Conservation (phyloP, 2,888 invertebrate species). For the Cecidostiba fungosa region DNA sequence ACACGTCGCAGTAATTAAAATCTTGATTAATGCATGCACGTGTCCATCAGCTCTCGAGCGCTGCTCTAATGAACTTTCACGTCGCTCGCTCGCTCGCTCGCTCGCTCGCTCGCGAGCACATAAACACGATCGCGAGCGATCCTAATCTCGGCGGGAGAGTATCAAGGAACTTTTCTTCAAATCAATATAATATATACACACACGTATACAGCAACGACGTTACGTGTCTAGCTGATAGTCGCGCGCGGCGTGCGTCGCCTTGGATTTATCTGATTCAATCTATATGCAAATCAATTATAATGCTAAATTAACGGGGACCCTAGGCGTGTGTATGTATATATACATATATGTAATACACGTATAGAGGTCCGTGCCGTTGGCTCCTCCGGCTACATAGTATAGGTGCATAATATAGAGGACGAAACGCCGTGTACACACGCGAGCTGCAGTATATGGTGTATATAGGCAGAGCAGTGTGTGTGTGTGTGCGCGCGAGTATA, state of each 20-base stretch:
- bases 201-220: neutral
- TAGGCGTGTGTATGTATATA: constrained; percentile 61
- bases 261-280: constrained; percentile 76
- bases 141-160: neutral
- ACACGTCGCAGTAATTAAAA: constrained; percentile 78
- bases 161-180: neutral
- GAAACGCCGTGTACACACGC: constrained; percentile 28
- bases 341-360: neutral
- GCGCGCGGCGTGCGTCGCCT: constrained; percentile 58
- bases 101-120: too few species aligned
- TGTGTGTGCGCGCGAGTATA: neutral
- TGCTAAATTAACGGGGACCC: constrained; percentile 74
- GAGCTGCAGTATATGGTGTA: constrained; percentile 11
- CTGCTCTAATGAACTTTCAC: constrained; percentile 78
- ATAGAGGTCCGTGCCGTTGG: neutral
- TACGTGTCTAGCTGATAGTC: constrained; percentile 4
- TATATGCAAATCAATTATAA: constrained; percentile 78
- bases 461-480: neutral
- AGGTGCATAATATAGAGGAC: constrained; percentile 49
- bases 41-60: constrained; percentile 74
- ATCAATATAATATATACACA: neutral
- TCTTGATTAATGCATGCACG: constrained; percentile 79
- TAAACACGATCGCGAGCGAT: constrained; percentile 19
- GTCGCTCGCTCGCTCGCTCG: constrained; percentile 67
- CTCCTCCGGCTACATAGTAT: neutral